Evolutionary conservation across 2,797 vertebrate genomes (phyloP).

Genomic region (Mus minutoides): DNA sequence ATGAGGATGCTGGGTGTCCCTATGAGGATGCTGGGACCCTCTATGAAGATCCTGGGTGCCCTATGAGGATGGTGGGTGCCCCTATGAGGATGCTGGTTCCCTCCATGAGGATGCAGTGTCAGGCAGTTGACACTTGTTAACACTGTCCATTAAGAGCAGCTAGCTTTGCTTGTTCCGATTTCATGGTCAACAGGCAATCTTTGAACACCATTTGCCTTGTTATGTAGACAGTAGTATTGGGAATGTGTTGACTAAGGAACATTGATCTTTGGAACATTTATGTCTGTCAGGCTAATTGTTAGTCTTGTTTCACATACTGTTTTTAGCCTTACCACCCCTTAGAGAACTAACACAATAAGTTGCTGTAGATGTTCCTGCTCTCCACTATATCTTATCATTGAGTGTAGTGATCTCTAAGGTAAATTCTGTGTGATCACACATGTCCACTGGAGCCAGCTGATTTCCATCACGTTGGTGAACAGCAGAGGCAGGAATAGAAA

Average conservation of each 20-base stretch:
- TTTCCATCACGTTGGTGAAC: background rate
- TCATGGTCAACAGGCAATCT: background rate
- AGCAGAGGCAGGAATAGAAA: background rate
- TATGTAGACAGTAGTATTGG: background rate
- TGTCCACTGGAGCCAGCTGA: background rate
- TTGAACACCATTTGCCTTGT: background rate
- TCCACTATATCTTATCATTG: background rate
- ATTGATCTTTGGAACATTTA: background rate
- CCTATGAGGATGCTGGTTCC: background rate
- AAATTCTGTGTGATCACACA: background rate
- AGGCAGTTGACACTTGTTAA: background rate
- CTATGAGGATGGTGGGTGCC: background rate
- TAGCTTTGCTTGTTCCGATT: conserved; percentile 25
- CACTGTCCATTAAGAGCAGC: background rate
- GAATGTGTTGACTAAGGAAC: background rate
- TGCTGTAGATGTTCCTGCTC: background rate
- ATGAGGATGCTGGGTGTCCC: background rate
- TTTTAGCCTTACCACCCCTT: background rate
- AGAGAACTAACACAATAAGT: background rate
- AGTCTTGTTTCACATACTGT: background rate
- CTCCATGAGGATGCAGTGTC: background rate
- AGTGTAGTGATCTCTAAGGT: background rate
- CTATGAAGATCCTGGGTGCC: background rate
- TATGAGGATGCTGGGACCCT: background rate
- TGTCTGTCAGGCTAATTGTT: background rate